Evolutionary conservation across 1,140 invertebrate species (phyloP).

Genomic region (Tetranychus cinnabarinus): DNA sequence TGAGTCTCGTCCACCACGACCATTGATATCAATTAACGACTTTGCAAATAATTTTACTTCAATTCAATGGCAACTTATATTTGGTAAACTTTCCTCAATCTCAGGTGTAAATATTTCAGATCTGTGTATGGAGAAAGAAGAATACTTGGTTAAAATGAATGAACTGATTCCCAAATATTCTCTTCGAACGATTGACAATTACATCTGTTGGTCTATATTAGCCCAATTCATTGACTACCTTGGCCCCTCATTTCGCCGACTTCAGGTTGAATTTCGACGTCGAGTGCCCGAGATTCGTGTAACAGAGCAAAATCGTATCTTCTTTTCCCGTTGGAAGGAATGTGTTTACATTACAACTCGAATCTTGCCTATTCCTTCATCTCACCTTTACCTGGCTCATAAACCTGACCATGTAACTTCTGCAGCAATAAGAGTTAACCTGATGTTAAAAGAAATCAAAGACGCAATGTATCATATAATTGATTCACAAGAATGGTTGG

Average conservation of each 20-base stretch:
- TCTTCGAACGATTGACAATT: constrained; percentile 27
- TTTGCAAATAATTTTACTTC: neutral
- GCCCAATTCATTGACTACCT: constrained; percentile 28
- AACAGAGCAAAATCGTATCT: constrained; percentile 7
- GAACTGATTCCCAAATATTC: constrained; percentile 4
- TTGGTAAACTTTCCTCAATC: neutral
- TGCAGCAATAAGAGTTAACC: constrained; percentile 24
- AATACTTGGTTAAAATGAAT: constrained; percentile 1
- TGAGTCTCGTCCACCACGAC: neutral
- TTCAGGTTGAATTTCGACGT: constrained; percentile 22
- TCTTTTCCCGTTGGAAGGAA: constrained; percentile 26
- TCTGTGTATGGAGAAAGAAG: constrained; percentile 3
- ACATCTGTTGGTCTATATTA: constrained; percentile 30
- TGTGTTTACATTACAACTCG: constrained; percentile 31
- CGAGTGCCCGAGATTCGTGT: constrained; percentile 12
- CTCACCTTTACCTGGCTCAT: constrained; percentile 25
- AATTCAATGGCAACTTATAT: constrained; percentile 2
- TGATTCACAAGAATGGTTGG: constrained; percentile 34
- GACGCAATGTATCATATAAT: constrained; percentile 32
- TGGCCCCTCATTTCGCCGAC: constrained; percentile 25
- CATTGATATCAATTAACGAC: too few species aligned
- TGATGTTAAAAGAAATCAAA: constrained; percentile 33
- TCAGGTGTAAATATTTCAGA: neutral
- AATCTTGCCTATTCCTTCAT: constrained; percentile 29
- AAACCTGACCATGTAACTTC: constrained; percentile 23